Conservation (phyloP, 2,113 vertebrate species). For the Vicugna pacos region DNA sequence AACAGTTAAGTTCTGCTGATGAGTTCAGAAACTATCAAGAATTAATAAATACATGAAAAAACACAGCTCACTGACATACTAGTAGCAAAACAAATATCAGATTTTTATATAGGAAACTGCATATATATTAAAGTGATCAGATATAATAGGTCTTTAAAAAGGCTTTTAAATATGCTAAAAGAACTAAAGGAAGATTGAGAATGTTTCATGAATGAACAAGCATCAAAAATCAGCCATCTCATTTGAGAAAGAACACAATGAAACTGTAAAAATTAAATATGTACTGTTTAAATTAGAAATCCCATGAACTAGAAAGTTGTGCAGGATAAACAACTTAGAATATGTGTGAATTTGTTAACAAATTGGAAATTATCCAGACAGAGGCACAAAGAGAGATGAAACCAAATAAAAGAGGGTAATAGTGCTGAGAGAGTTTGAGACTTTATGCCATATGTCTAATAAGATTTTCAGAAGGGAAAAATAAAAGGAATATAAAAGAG, state of each 20-base stretch:
- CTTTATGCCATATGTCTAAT: background rate
- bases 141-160: background rate
- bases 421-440: background rate
- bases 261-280: background rate
- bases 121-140: background rate
- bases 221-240: background rate
- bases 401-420: background rate
- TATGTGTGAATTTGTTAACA: background rate
- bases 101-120: background rate
- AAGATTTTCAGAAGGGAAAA: background rate
- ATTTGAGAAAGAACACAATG: background rate
- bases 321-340: background rate
- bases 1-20: background rate
- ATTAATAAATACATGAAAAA: background rate
- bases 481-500: background rate
- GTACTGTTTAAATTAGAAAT: slow-evolving; percentile 11
- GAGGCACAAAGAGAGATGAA: background rate
- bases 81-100: background rate
- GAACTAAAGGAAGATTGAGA: background rate
- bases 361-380: background rate
- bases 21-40: background rate
- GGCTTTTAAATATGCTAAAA: background rate
- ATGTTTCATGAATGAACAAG: background rate
- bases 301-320: background rate
- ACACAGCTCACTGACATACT: background rate